phyloP scores from a whole-genome alignment of 2,113 vertebrate genomes.

The Archocentrus centrarchus region DNA sequence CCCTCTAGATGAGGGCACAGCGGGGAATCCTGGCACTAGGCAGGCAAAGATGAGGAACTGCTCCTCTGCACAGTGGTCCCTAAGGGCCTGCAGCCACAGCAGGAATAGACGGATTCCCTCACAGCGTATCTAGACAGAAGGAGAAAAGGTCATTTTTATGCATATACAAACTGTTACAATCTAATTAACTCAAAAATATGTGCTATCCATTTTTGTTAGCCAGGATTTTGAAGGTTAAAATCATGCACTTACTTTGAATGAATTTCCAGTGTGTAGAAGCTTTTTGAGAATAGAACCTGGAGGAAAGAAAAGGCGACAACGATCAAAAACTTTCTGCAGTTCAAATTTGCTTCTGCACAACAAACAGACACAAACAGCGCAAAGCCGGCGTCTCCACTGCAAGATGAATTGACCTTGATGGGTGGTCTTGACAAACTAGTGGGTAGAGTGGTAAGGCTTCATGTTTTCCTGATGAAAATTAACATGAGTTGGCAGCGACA shows the following conservation, averaged over 20 bases:
- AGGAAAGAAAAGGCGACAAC: conserved; percentile 29
- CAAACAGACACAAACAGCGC: background rate
- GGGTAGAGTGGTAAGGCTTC: conserved; percentile 22
- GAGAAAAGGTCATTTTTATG: background rate
- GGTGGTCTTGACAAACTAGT: conserved; percentile 37
- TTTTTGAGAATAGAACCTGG: conserved; percentile 98
- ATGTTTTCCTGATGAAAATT: conserved; percentile 64
- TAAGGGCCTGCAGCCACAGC: conserved; percentile 96
- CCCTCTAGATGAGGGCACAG: conserved; percentile 87
- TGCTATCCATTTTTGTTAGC: background rate
- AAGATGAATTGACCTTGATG: conserved; percentile 54
- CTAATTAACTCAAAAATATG: background rate
- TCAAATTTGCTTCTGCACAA: background rate
- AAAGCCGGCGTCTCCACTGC: conserved; percentile 4
- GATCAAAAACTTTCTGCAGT: background rate
- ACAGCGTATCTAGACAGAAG: conserved; percentile 87
- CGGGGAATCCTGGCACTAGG: conserved; percentile 96
- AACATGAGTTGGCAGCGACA: conserved; percentile 51
- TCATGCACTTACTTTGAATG: conserved; percentile 87
- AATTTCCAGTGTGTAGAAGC: conserved; percentile 99
- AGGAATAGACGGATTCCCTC: conserved; percentile 98
- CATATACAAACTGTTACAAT: background rate
- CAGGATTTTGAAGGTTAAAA: background rate
- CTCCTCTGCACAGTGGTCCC: conserved; percentile 94
- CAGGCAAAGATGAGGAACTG: conserved; percentile 96